Percentiles rank a stretch among this genome's conserved stretches.
Evolutionary conservation across 2,888 invertebrate genomes (phyloP).

Genomic region (Marasmarcha lunaedactyla): DNA sequence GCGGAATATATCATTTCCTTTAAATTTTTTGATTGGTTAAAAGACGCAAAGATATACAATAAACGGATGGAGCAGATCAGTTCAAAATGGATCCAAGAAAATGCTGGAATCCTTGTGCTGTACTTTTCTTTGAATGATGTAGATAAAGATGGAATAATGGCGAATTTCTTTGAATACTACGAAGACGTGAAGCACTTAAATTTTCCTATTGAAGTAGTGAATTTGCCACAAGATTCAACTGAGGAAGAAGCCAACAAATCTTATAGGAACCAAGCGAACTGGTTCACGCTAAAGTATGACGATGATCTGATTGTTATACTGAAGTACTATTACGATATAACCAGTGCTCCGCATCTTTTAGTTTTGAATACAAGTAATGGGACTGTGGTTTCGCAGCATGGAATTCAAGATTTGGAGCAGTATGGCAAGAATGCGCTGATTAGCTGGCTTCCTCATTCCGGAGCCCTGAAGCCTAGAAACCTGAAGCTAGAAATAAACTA

Average conservation of each 20-base stretch:
- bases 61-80: constrained; percentile 28
- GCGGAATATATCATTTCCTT: constrained; percentile 5
- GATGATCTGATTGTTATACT: constrained; percentile 35
- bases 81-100: constrained; percentile 31
- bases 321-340: constrained; percentile 35
- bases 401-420: constrained; percentile 37
- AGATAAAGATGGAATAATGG: constrained; percentile 35
- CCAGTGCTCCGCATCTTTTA: constrained; percentile 36
- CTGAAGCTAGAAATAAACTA: constrained; percentile 29
- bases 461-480: constrained; percentile 23
- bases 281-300: constrained; percentile 41
- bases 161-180: constrained; percentile 44
- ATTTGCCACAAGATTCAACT: constrained; percentile 41
- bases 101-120: constrained; percentile 36
- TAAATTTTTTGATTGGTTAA: constrained; percentile 34
- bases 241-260: constrained; percentile 26
- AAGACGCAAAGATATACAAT: constrained; percentile 31
- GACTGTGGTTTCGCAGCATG: constrained; percentile 33
- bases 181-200: constrained; percentile 39
- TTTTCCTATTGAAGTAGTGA: constrained; percentile 49
- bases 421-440: constrained; percentile 49
- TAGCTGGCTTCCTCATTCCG: constrained; percentile 36
- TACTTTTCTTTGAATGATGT: constrained; percentile 35
- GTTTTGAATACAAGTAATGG: constrained; percentile 33
- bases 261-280: constrained; percentile 46